Percentiles rank a stretch among this genome's conserved stretches.
Conservation (phyloP, 2,113 vertebrate species). For the Brienomyrus brachyistius region DNA sequence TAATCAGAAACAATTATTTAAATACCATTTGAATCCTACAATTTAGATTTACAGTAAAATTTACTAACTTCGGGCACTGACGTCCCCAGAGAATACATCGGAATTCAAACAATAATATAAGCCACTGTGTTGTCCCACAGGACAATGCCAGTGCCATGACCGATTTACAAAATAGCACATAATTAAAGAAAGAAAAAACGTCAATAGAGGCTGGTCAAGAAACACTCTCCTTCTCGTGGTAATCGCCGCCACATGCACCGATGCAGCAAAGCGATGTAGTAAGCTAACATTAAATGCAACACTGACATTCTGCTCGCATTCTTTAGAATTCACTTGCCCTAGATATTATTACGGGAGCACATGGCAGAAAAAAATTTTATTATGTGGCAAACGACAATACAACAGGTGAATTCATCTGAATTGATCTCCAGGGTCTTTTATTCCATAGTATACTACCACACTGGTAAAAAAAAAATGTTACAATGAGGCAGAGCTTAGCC, state of each 20-base stretch:
- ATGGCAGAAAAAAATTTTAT: background rate
- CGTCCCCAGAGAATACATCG: constrained; percentile 45
- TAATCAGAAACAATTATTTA: constrained; percentile 1
- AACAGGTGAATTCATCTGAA: background rate
- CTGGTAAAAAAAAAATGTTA: background rate
- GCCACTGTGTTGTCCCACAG: constrained; percentile 13
- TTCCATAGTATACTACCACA: background rate
- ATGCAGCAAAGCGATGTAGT: background rate
- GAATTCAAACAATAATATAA: constrained; percentile 40
- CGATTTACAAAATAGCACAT: constrained; percentile 18
- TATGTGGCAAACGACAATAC: background rate
- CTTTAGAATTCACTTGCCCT: background rate
- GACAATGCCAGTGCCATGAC: background rate
- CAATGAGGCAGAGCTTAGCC: background rate
- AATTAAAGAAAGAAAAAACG: background rate
- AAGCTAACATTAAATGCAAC: background rate
- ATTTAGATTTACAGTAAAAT: constrained; percentile 42
- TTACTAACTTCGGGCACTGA: constrained; percentile 48
- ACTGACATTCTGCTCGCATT: background rate
- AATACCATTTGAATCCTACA: background rate
- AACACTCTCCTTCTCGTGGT: background rate
- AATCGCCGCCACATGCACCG: background rate
- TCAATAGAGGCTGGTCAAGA: background rate
- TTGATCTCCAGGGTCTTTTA: background rate
- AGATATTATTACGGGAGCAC: background rate